Evolutionary conservation across 2,113 vertebrate genomes (phyloP).

Genomic region (Anoura caudifer): DNA sequence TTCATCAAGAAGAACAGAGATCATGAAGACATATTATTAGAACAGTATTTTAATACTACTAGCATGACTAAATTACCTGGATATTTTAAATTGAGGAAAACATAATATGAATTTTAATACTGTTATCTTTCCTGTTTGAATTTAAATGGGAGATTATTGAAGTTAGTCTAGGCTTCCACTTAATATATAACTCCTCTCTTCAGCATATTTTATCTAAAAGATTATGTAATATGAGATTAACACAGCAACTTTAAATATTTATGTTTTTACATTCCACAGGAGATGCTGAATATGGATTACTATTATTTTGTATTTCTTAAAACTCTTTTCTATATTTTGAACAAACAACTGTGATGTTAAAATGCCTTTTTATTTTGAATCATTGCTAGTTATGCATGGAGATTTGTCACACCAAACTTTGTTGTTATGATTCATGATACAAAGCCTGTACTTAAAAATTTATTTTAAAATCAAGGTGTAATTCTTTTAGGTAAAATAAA

Average conservation of each 20-base stretch:
- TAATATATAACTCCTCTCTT: not conserved
- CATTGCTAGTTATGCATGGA: not conserved
- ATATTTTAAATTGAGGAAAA: conserved; percentile 19
- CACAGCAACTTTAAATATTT: conserved; percentile 6
- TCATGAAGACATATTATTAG: not conserved
- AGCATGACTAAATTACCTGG: not conserved
- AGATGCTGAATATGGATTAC: not conserved
- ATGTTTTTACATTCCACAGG: not conserved
- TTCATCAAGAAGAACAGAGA: not conserved
- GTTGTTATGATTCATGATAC: not conserved
- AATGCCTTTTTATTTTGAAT: not conserved
- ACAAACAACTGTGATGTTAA: not conserved
- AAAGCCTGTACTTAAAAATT: not conserved
- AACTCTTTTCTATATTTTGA: not conserved
- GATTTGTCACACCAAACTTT: not conserved
- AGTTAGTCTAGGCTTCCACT: not conserved
- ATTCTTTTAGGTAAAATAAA: not conserved
- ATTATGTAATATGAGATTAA: conserved; percentile 1
- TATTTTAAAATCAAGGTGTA: conserved; percentile 5
- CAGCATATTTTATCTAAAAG: not conserved
- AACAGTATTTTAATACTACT: not conserved
- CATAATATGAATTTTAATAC: not conserved
- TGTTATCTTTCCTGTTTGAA: not conserved
- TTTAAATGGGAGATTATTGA: conserved; percentile 14
- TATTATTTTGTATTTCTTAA: not conserved